Conservation (phyloP, 2,888 invertebrate species). For the Elysia crispata region DNA sequence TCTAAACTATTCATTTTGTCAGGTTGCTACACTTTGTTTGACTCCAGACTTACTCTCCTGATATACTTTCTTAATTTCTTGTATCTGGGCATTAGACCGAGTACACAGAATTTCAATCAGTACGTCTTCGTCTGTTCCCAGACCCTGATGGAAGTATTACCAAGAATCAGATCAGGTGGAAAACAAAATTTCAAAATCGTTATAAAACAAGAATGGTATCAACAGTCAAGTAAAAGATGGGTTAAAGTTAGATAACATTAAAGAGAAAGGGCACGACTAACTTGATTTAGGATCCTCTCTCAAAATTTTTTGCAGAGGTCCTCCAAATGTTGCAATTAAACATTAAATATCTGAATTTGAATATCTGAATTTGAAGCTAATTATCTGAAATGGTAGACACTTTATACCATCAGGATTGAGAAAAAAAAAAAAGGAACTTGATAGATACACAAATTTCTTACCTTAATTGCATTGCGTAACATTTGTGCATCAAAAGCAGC, state of each 20-base stretch:
- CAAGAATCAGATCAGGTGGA: not conserved
- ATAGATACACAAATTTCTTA: no score
- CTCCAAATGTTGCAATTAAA: no score
- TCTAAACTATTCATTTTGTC: no score
- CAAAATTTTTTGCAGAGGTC: no score
- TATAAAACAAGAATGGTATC: not conserved
- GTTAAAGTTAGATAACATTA: not conserved
- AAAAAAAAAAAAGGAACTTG: no score
- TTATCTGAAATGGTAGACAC: no score
- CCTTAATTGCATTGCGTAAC: conserved; percentile 75
- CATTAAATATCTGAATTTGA: no score
- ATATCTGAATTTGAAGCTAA: no score
- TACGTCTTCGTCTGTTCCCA: conserved; percentile 77
- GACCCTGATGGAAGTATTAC: conserved; percentile 62
- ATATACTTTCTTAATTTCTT: conserved; percentile 73
- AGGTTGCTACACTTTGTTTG: no score
- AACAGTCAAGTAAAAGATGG: not conserved
- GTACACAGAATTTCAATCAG: conserved; percentile 77
- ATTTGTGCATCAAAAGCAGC: conserved; percentile 77
- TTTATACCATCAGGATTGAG: no score
- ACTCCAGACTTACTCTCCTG: conserved; percentile 71
- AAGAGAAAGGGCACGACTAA: not conserved
- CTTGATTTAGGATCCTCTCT: no score
- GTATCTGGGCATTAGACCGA: conserved; percentile 76
- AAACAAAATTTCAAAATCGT: no score